phyloP scores from a whole-genome alignment of 2,888 invertebrate genomes.

The Platycnemis pennipes region DNA sequence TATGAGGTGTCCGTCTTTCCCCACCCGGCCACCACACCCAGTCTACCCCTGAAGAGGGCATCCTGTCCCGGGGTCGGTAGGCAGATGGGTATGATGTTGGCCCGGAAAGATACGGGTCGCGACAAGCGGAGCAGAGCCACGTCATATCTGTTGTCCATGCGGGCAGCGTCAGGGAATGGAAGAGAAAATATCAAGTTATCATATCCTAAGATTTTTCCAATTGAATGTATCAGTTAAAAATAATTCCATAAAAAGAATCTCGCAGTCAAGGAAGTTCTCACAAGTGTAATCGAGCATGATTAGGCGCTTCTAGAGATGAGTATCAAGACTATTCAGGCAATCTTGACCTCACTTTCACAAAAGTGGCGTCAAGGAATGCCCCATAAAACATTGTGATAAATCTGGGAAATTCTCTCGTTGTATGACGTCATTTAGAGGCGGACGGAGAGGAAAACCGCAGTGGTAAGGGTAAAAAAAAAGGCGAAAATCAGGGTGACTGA shows the following conservation, averaged over 20 bases:
- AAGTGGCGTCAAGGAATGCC: too few relatives aligned
- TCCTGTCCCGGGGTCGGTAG: constrained; percentile 82
- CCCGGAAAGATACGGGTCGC: constrained; percentile 83
- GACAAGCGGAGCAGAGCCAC: constrained; percentile 88
- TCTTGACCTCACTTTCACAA: too few relatives aligned
- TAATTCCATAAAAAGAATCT: not conserved
- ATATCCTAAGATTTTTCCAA: not conserved
- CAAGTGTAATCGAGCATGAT: too few relatives aligned
- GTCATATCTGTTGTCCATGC: constrained; percentile 80
- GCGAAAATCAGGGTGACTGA: too few relatives aligned
- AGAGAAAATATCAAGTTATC: not conserved
- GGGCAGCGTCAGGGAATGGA: not conserved
- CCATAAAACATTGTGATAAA: too few relatives aligned
- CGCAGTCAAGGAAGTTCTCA: not conserved
- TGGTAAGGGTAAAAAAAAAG: too few relatives aligned
- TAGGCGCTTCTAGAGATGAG: too few relatives aligned
- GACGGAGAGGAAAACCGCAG: too few relatives aligned
- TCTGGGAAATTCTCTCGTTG: too few relatives aligned
- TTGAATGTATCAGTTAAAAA: not conserved
- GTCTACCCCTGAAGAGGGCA: constrained; percentile 79
- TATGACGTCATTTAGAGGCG: too few relatives aligned
- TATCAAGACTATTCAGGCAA: too few relatives aligned
- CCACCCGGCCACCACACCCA: constrained; percentile 90
- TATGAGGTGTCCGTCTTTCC: constrained; percentile 86
- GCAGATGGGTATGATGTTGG: constrained; percentile 90